Percentiles rank a stretch among this genome's conserved stretches.
phyloP scores from a whole-genome alignment of 2,888 invertebrate species.

The Tipula confusa region DNA sequence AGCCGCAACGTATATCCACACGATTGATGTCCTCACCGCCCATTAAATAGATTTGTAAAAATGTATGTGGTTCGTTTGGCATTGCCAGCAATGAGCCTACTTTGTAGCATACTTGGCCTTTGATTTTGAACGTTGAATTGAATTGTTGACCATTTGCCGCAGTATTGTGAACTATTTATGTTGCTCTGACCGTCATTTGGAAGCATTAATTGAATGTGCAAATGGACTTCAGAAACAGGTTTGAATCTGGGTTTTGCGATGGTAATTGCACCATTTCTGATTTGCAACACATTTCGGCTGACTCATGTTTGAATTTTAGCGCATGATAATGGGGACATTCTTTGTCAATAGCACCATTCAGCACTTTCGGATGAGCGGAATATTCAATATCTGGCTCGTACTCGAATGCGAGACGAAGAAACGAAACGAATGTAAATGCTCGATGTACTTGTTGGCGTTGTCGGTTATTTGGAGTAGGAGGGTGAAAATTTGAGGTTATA shows the following conservation, averaged over 20 bases:
- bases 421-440: background rate
- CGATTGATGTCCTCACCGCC: background rate
- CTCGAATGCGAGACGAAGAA: no score
- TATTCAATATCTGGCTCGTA: background rate
- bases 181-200: no score
- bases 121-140: background rate
- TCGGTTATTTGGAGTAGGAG: no score
- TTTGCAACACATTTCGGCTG: no score
- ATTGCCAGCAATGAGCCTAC: background rate
- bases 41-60: background rate
- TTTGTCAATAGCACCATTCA: no score
- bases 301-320: background rate
- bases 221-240: background rate
- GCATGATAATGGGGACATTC: no score
- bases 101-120: background rate
- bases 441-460: background rate
- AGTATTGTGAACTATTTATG: no score
- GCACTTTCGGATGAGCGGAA: no score
- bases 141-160: constrained; percentile 4
- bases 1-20: background rate
- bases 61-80: background rate
- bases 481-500: no score
- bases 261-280: no score
- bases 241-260: no score
- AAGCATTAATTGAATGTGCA: no score